Base-by-base conservation (phyloP, 2,888 invertebrate species). In the Pristionchus entomophagus region DNA sequence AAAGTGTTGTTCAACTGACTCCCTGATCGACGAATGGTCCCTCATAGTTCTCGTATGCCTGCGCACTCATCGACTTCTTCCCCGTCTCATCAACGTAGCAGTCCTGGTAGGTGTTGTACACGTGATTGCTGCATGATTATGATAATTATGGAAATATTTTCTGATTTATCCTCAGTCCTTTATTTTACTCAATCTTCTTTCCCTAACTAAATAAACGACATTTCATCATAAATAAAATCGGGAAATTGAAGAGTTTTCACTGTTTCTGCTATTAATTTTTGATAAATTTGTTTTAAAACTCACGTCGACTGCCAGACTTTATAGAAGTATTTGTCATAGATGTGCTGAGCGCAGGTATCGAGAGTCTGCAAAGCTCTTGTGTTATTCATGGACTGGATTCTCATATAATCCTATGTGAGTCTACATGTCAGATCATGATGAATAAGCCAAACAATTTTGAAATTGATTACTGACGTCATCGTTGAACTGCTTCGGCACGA, bases 21-120 rank as follows among this genome's bases (percentile, higher is more conserved):
- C 88, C 90, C 84, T 91, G 91, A 49, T 91, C 89, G 26, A 90
- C 89, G 51, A 91, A 90, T 1, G 88, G 86, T 69, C 87, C 88
- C 17, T 86, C 26, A 84, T 88, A 87, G 84, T 84, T 88, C 62
- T 87, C 84, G 86, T 87, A 89, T 62, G 87, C 14, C n/a, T 80
- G 49, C 8, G 65, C 65, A 29, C n/a, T 65, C 32, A 12, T 32
- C 6, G 78, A 41, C 59, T 82, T 82, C 5, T 8, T 49, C 0
- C 17, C 82, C 4, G 3, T 6, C 8, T 1, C 82, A 17, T 69
- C 53, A 8, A 29, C 53, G 73, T 91, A 91, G 86, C 91, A 91
- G 45, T 91, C 91, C 35, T 87, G 85, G 84, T 88, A 90, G 0
- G 90, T 91, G 87, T 91, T 91, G 88, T 91, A 91, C 19, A 90